phyloP scores from a whole-genome alignment of 2,888 invertebrate species.

The Charanyca ferruginea region DNA sequence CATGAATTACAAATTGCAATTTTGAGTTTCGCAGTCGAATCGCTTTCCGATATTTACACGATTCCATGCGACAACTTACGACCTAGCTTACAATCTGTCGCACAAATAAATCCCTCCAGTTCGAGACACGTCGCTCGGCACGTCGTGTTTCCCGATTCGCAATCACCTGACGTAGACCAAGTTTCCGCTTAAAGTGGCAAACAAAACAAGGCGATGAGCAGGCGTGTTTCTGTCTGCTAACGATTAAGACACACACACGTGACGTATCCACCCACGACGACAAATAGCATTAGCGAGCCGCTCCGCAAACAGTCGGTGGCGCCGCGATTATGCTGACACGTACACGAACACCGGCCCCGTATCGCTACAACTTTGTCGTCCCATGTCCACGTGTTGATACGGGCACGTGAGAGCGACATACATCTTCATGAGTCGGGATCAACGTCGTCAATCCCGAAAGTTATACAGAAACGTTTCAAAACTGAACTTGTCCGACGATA shows the following conservation, averaged over 20 bases:
- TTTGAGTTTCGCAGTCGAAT: constrained; percentile 75
- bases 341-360: constrained; percentile 70
- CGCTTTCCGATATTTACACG: constrained; percentile 76
- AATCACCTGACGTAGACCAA: constrained; percentile 81
- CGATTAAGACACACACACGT: constrained; percentile 88
- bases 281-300: constrained; percentile 87
- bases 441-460: constrained; percentile 71
- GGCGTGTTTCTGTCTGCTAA: constrained; percentile 84
- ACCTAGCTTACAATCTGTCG: constrained; percentile 75
- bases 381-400: constrained; percentile 76
- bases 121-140: constrained; percentile 68
- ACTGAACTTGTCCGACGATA: constrained; percentile 60
- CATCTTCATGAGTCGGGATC: constrained; percentile 74
- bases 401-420: constrained; percentile 74
- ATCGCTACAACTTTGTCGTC: constrained; percentile 75
- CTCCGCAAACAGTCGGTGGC: constrained; percentile 84
- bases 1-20: constrained; percentile 78
- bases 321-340: constrained; percentile 83
- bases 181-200: constrained; percentile 83
- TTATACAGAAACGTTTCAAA: constrained; percentile 64
- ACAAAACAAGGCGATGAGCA: constrained; percentile 84
- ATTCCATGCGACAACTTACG: constrained; percentile 71
- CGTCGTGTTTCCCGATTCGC: constrained; percentile 68
- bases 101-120: constrained; percentile 76
- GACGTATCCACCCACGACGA: constrained; percentile 82